A percentile compares a stretch with the other conserved stretches of the same genome.
Conservation (phyloP, 2,888 invertebrate genomes). For the Neoitamus cyanurus region DNA sequence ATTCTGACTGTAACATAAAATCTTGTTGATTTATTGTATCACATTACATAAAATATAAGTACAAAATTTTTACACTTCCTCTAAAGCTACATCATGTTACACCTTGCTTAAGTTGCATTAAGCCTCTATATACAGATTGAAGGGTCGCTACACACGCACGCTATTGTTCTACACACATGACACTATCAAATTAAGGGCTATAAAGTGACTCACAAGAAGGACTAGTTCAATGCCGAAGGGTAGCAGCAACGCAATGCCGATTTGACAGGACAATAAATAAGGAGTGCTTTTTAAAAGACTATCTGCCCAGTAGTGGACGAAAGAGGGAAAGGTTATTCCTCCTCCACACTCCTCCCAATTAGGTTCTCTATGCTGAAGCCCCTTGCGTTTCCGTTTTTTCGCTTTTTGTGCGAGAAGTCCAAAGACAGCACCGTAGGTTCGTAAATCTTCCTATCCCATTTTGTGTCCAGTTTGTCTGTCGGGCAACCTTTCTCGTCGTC, state of each 20-base stretch:
- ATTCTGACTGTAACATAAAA: slow-evolving; percentile 16
- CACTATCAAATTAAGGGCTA: slow-evolving; percentile 4
- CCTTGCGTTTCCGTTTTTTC: slow-evolving; percentile 61
- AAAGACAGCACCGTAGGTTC: slow-evolving; percentile 57
- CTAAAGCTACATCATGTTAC: slow-evolving; percentile 25
- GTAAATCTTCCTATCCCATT: slow-evolving; percentile 46
- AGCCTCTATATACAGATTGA: slow-evolving; percentile 21
- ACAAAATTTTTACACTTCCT: slow-evolving; percentile 47
- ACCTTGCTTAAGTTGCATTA: slow-evolving; percentile 5
- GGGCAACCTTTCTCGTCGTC: slow-evolving; percentile 33
- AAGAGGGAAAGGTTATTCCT: slow-evolving; percentile 46
- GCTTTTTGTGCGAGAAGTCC: slow-evolving; percentile 59
- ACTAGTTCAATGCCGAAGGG: slow-evolving; percentile 40
- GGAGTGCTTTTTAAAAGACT: neutral
- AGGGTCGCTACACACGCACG: slow-evolving; percentile 28
- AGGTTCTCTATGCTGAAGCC: slow-evolving; percentile 67
- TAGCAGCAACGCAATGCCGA: neutral
- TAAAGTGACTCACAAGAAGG: slow-evolving; percentile 36
- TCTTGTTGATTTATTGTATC: slow-evolving; percentile 41
- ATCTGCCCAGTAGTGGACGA: neutral
- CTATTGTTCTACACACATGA: slow-evolving; percentile 17
- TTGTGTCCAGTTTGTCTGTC: neutral
- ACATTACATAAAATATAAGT: slow-evolving; percentile 53
- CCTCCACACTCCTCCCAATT: slow-evolving; percentile 62
- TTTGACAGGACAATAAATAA: neutral